Evolutionary conservation across 2,113 vertebrate genomes (phyloP).

Genomic region (Crotalus horridus): DNA sequence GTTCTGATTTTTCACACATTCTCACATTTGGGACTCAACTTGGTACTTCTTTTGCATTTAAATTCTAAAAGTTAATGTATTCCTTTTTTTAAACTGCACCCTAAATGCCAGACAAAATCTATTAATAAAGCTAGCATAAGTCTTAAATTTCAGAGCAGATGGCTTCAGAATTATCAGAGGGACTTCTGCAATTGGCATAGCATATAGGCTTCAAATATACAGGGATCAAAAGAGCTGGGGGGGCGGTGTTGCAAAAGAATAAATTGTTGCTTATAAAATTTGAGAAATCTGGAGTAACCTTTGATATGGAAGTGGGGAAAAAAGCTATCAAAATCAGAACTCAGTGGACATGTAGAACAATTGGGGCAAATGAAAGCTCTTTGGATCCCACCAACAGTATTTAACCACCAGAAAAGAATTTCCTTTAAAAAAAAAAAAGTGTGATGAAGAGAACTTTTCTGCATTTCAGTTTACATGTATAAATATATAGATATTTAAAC

Average conservation of each 20-base stretch:
- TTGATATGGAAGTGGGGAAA: background rate
- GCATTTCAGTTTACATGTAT: conserved; percentile 27
- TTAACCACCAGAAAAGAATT: conserved; percentile 54
- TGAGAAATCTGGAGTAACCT: background rate
- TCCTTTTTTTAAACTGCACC: background rate
- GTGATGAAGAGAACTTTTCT: conserved; percentile 39
- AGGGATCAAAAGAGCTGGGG: background rate
- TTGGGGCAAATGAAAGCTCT: background rate
- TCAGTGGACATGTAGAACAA: background rate
- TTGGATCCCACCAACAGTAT: conserved; percentile 31
- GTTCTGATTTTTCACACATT: conserved; percentile 39
- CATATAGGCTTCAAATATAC: conserved; percentile 43
- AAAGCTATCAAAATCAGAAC: background rate
- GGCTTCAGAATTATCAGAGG: conserved; percentile 48
- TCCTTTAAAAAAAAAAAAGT: conserved; percentile 41
- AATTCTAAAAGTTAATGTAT: conserved; percentile 36
- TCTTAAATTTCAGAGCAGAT: conserved; percentile 47
- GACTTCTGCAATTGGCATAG: conserved; percentile 43
- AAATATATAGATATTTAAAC: conserved; percentile 46
- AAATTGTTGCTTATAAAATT: background rate
- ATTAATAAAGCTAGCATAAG: conserved; percentile 23
- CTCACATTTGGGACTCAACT: conserved; percentile 45
- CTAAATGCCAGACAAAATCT: conserved; percentile 22
- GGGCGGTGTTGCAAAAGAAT: background rate
- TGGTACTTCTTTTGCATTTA: conserved; percentile 44